These are phyloP conservation scores for Coilia nasus DNA, from an alignment of 2,797 vertebrate genomes.

Conservation along the genomic window DNA sequence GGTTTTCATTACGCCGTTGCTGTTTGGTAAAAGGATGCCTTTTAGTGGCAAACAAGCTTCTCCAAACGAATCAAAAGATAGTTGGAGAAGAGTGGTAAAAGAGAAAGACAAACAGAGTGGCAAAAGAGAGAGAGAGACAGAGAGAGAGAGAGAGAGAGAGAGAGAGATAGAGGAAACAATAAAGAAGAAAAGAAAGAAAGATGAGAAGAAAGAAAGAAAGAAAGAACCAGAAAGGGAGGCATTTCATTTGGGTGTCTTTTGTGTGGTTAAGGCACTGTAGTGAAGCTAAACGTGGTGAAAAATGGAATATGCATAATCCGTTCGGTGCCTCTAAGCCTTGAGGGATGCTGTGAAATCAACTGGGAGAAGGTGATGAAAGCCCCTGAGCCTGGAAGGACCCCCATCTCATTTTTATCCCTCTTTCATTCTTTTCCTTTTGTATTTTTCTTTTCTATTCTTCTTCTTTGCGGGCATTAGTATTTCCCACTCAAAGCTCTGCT, in stretches of 20 bases:
- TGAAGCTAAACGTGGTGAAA: slow-evolving; percentile 70
- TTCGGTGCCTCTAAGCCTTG: slow-evolving; percentile 59
- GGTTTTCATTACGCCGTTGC: slow-evolving; percentile 77
- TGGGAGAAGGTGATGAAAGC: slow-evolving; percentile 58
- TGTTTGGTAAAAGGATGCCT: slow-evolving; percentile 64
- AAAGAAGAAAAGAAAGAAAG: slow-evolving; percentile 54
- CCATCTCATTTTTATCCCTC: slow-evolving; percentile 48
- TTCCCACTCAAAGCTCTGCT: slow-evolving; percentile 52
- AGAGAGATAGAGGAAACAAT: slow-evolving; percentile 47
- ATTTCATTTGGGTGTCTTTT: slow-evolving; percentile 68
- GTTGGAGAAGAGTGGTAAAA: neutral
- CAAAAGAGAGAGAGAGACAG: slow-evolving; percentile 48
- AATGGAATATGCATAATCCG: slow-evolving; percentile 60
- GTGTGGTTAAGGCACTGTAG: slow-evolving; percentile 65
- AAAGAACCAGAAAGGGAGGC: slow-evolving; percentile 56
- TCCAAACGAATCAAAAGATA: slow-evolving; percentile 27
- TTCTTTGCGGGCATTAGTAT: slow-evolving; percentile 52
- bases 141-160: neutral
- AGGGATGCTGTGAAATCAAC: slow-evolving; percentile 45
- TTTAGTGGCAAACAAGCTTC: slow-evolving; percentile 51
- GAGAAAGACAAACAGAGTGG: slow-evolving; percentile 27
- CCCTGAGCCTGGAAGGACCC: slow-evolving; percentile 48
- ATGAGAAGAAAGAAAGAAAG: slow-evolving; percentile 42
- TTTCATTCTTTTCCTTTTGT: slow-evolving; percentile 47
- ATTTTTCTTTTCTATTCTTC: slow-evolving; percentile 51